Evolutionary conservation across 2,888 invertebrate species (phyloP).

Genomic region (Idaea aversata): DNA sequence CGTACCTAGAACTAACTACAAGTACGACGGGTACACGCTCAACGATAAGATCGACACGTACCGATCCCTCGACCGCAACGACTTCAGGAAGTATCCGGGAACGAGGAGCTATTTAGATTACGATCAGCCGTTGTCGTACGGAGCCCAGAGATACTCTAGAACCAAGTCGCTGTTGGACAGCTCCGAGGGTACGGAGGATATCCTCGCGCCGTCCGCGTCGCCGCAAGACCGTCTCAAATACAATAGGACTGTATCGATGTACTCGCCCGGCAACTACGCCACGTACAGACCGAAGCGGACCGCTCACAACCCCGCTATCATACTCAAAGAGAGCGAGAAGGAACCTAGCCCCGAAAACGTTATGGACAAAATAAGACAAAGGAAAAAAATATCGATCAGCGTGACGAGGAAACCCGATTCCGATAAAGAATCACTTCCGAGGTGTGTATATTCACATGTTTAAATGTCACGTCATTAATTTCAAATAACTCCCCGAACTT

Average conservation of each 20-base stretch:
- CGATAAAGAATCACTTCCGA: slow-evolving; percentile 66
- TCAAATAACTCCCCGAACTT: slow-evolving; percentile 69
- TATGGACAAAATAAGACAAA: slow-evolving; percentile 73
- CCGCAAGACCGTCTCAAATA: slow-evolving; percentile 68
- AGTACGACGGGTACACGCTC: slow-evolving; percentile 62
- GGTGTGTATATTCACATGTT: slow-evolving; percentile 70
- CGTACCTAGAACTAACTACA: slow-evolving; percentile 55
- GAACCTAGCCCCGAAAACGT: slow-evolving; percentile 76
- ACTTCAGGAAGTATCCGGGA: slow-evolving; percentile 67
- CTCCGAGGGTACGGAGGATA: slow-evolving; percentile 57
- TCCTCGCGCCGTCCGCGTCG: slow-evolving; percentile 38
- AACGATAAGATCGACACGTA: slow-evolving; percentile 73
- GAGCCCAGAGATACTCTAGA: slow-evolving; percentile 64
- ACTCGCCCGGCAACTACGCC: slow-evolving; percentile 74
- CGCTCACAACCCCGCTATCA: slow-evolving; percentile 69
- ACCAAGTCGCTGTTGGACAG: slow-evolving; percentile 72
- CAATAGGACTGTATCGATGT: slow-evolving; percentile 71
- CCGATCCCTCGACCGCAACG: slow-evolving; percentile 72
- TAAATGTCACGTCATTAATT: slow-evolving; percentile 73
- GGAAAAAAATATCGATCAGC: slow-evolving; percentile 74
- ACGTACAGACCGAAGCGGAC: slow-evolving; percentile 75
- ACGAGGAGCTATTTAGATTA: slow-evolving; percentile 67
- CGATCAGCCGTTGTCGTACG: slow-evolving; percentile 64
- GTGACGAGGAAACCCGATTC: slow-evolving; percentile 70
- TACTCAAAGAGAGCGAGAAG: slow-evolving; percentile 74